A percentile compares a stretch with the other conserved stretches of the same genome.
Conservation (phyloP, 2,888 invertebrate species). For the Digitonthophagus gazella region DNA sequence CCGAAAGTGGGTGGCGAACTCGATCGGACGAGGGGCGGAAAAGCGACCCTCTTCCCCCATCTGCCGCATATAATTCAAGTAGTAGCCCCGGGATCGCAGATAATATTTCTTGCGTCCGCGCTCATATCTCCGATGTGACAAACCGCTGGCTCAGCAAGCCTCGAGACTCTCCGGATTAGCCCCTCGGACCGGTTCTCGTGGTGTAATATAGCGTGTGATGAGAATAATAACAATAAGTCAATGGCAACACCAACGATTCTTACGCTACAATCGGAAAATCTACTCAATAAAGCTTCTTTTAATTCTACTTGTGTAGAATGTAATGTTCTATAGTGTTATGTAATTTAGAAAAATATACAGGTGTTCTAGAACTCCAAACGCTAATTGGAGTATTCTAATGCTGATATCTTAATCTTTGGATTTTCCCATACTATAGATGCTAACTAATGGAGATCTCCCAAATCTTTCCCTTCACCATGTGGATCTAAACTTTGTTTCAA, state of each 20-base stretch:
- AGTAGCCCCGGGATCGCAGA: conserved; percentile 43
- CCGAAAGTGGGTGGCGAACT: conserved; percentile 19
- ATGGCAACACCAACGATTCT: conserved; percentile 41
- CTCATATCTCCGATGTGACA: conserved; percentile 50
- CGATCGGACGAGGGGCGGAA: conserved; percentile 1
- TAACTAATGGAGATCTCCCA: conserved; percentile 65
- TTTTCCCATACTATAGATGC: conserved; percentile 67
- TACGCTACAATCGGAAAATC: no score
- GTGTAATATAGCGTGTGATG: conserved; percentile 51
- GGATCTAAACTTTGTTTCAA: conserved; percentile 60
- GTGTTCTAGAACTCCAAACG: no score
- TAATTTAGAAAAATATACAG: no score
- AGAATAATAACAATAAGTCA: conserved; percentile 52
- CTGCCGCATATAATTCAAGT: conserved; percentile 49
- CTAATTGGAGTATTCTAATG: no score
- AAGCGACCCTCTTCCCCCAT: conserved; percentile 38
- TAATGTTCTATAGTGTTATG: no score
- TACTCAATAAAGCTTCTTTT: no score
- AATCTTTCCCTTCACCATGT: conserved; percentile 59
- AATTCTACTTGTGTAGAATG: no score
- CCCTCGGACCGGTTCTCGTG: conserved; percentile 41
- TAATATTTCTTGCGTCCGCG: conserved; percentile 48
- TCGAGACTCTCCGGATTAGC: conserved; percentile 44
- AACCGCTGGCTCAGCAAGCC: conserved; percentile 50
- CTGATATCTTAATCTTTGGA: conserved; percentile 46